Evolutionary conservation across 2,113 vertebrate species (phyloP).

Genomic region (Periophthalmodon schlosseri): DNA sequence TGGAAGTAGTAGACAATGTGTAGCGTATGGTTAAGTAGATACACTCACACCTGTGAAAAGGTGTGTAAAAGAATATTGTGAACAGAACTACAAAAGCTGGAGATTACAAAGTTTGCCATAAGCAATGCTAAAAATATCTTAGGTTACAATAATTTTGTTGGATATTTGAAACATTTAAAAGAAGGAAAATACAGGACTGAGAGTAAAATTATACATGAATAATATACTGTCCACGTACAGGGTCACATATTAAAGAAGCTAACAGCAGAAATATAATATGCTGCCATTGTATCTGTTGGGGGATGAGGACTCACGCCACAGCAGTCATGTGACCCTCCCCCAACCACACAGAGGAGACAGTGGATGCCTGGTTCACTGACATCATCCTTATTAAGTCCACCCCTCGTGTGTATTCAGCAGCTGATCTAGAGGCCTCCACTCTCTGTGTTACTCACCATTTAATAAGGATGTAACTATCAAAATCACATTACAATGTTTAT

Average conservation of each 20-base stretch:
- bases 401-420: constrained; percentile 29
- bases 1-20: too few species aligned
- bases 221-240: background rate
- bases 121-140: background rate
- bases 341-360: constrained; percentile 42
- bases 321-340: constrained; percentile 50
- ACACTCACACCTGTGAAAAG: too few species aligned
- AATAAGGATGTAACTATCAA: background rate
- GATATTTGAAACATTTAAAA: background rate
- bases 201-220: background rate
- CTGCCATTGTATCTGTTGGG: constrained; percentile 10
- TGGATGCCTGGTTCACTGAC: constrained; percentile 59
- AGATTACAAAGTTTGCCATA: background rate
- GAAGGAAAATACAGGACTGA: background rate
- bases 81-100: background rate
- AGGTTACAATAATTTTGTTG: background rate
- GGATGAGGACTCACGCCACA: constrained; percentile 28
- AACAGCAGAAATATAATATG: background rate
- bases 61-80: too few species aligned
- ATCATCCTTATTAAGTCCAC: constrained; percentile 44
- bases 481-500: background rate
- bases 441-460: background rate
- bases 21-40: background rate
- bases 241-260: background rate
- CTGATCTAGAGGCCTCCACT: constrained; percentile 27